Evolutionary conservation across 2,888 invertebrate species (phyloP).

Genomic region (Amiota communis): DNA sequence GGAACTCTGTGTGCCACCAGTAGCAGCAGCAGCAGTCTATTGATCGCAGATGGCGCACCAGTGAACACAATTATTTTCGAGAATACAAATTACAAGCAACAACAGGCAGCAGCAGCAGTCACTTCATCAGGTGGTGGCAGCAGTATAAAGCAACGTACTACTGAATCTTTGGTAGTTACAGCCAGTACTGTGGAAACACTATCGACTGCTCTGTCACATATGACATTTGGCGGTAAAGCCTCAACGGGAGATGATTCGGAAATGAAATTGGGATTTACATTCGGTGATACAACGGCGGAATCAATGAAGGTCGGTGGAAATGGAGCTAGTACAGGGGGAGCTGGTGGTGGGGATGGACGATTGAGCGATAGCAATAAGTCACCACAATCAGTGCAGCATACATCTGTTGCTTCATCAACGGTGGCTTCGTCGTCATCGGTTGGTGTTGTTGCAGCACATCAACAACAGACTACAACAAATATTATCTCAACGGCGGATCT

Average conservation of each 20-base stretch:
- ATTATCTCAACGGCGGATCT: slow-evolving; percentile 90
- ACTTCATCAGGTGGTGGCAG: slow-evolving; percentile 64
- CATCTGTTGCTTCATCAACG: slow-evolving; percentile 47
- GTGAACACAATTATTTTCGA: slow-evolving; percentile 93
- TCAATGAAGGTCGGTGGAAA: slow-evolving; percentile 48
- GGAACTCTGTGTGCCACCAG: slow-evolving; percentile 48
- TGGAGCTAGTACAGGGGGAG: slow-evolving; percentile 34
- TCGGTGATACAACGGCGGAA: slow-evolving; percentile 78
- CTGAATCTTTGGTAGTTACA: slow-evolving; percentile 42
- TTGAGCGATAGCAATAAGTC: slow-evolving; percentile 48
- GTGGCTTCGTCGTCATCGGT: slow-evolving; percentile 43
- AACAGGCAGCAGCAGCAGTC: slow-evolving; percentile 48
- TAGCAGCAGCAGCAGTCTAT: slow-evolving; percentile 38
- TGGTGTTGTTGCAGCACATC: slow-evolving; percentile 44
- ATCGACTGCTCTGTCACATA: slow-evolving; percentile 77
- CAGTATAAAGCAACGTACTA: slow-evolving; percentile 52
- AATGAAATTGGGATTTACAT: slow-evolving; percentile 93
- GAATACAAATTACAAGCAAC: slow-evolving; percentile 89
- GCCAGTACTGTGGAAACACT: slow-evolving; percentile 72
- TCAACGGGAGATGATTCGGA: slow-evolving; percentile 83
- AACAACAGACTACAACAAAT: slow-evolving; percentile 74
- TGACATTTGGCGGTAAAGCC: slow-evolving; percentile 76
- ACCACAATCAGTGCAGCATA: slow-evolving; percentile 30
- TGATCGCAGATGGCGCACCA: slow-evolving; percentile 85
- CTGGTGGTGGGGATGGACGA: slow-evolving; percentile 41